phyloP scores from a whole-genome alignment of 2,113 vertebrate genomes.

The Forbesichthys agassizii region DNA sequence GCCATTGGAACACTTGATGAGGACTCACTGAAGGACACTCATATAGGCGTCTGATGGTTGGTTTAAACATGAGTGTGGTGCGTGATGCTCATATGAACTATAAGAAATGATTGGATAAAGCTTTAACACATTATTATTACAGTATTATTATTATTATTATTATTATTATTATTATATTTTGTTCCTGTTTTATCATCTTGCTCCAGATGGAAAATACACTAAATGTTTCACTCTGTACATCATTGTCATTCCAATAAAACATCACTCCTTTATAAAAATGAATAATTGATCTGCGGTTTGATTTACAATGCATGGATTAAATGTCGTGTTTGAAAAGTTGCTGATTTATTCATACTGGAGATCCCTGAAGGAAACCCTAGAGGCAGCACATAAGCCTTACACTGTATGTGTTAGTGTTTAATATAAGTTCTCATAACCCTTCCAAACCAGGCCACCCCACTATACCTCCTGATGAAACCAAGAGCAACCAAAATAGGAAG shows the following conservation, averaged over 20 bases:
- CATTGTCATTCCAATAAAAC: slow-evolving; percentile 90
- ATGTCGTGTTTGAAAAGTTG: slow-evolving; percentile 93
- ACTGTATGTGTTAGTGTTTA: slow-evolving; percentile 39
- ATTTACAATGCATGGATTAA: slow-evolving; percentile 93
- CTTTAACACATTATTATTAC: no score
- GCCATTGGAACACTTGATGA: slow-evolving; percentile 27
- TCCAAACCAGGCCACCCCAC: slow-evolving; percentile 41
- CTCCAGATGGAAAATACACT: slow-evolving; percentile 72
- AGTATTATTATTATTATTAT: no score
- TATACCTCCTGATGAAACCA: slow-evolving; percentile 45
- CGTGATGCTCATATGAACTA: slow-evolving; percentile 7
- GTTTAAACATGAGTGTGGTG: slow-evolving; percentile 21
- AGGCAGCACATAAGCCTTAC: slow-evolving; percentile 70
- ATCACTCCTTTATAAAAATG: slow-evolving; percentile 88
- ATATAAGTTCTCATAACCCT: slow-evolving; percentile 70
- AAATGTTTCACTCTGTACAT: slow-evolving; percentile 89
- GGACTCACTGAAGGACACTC: slow-evolving; percentile 18
- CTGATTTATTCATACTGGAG: slow-evolving; percentile 87
- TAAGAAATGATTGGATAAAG: no score
- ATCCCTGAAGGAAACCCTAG: slow-evolving; percentile 84
- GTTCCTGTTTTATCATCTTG: slow-evolving; percentile 17
- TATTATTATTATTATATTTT: not conserved
- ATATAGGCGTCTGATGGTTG: no score
- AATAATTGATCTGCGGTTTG: slow-evolving; percentile 88
- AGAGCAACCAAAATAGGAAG: slow-evolving; percentile 19